Base-by-base conservation (phyloP, 2,888 invertebrate genomes). In the Nezara viridula region DNA sequence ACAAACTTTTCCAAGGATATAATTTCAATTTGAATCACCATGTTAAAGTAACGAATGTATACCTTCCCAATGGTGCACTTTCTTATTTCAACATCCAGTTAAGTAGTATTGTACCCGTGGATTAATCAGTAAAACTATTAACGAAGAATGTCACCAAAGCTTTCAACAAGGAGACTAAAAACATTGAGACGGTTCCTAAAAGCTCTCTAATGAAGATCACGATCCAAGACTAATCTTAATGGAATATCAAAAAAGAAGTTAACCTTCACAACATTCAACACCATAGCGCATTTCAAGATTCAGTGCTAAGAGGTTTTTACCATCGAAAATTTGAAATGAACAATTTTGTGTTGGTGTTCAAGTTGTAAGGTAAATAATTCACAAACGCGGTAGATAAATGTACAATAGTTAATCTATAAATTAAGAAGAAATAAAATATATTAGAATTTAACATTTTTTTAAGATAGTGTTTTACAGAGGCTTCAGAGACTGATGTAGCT, bases 171-270 rank as follows among this genome's bases (percentile, higher is more conserved):
- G 21, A 44, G n/a, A 81, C 44, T 47, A 44, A 81, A 81, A 81
- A 81, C 14, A 40, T 40, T 40, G 7, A 7, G 24, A 40, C 10
- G 40, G 40, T 37, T 3, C 21, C 77, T 77, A 77, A 77, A 77
- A 77, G 77, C 40, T 9, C 21, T 24, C 77, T 77, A 24, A 44
- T n/a, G 81, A 81, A 47, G 44, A 81, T n/a, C 44, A 81, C 44
- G 81, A 81, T 19, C 77, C 77, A 21, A 40, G 27, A 40, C 77
- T 77, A 77, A 77, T 77, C 40, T 44, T n/a, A 81, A 81, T 81
- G 44, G 81, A 44, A 47, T 47, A 24, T 40, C 77, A 24, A 40
- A 2, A 60, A 40, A 40, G 77, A 24, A 27, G 66, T 66, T 32
- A 37, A 40, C 77, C 40, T 77, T 40, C n/a, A 5, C n/a, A n/a